These are phyloP conservation scores for Anneissia japonica DNA, from an alignment of 35 echinoderm and acorn worm genomes.

Conservation along the genomic window DNA sequence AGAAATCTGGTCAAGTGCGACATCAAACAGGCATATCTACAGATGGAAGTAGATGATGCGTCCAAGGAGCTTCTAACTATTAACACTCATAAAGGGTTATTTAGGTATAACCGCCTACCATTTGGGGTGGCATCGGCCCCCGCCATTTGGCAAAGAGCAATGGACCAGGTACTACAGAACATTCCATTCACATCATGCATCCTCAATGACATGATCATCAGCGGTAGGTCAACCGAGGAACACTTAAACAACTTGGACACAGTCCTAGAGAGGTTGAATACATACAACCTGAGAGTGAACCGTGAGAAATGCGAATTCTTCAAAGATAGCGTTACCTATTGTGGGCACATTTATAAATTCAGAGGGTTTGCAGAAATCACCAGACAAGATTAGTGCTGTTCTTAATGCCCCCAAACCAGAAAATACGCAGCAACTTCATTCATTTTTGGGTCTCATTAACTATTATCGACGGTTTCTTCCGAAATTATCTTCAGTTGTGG, in stretches of 20 bases:
- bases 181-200: not conserved
- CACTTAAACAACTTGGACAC: not conserved
- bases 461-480: conserved; percentile 29
- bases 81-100: not conserved
- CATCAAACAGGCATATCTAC: conserved; percentile 7
- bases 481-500: conserved; percentile 11
- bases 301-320: conserved; percentile 13
- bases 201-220: not conserved
- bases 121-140: not conserved
- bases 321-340: not conserved
- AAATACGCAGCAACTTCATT: not conserved
- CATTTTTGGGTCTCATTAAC: conserved; percentile 7
- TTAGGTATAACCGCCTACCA: not conserved
- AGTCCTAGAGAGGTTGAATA: not conserved
- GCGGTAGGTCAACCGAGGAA: not conserved
- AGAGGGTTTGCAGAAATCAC: not conserved
- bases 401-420: not conserved
- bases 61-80: not conserved
- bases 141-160: not conserved
- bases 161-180: not conserved
- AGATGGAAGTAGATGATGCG: not conserved
- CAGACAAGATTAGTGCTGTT: not conserved
- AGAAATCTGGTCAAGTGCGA: no score
- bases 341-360: not conserved
- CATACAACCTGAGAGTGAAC: not conserved